phyloP scores from a whole-genome alignment of 2,113 vertebrate species.

The Labeo rohita region DNA sequence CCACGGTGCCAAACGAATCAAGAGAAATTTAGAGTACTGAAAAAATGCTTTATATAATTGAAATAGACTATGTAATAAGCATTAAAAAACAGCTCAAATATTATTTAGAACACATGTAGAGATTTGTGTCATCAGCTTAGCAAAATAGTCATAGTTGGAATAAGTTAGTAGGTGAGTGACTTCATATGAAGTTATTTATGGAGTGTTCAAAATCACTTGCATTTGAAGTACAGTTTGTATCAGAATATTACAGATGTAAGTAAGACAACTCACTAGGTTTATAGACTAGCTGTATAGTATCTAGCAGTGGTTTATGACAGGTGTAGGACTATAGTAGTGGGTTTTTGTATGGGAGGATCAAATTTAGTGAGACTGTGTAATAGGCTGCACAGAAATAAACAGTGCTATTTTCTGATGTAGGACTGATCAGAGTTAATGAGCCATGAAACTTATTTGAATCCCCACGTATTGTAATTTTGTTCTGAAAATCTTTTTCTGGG shows the following conservation, averaged over 20 bases:
- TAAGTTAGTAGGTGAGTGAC: not conserved
- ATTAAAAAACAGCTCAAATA: too few relatives aligned
- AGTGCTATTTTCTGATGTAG: not conserved
- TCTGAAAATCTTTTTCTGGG: conserved; percentile 3
- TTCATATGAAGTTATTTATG: not conserved
- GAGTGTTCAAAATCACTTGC: not conserved
- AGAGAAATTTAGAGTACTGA: not conserved
- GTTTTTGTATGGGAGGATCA: conserved; percentile 44
- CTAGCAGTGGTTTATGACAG: conserved; percentile 32
- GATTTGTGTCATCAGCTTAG: not conserved
- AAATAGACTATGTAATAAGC: too few relatives aligned
- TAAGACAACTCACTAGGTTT: not conserved
- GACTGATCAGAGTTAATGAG: conserved; percentile 17
- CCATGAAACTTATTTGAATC: conserved; percentile 31
- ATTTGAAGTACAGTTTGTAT: not conserved
- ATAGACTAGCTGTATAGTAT: not conserved
- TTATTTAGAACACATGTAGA: too few relatives aligned
- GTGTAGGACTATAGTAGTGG: not conserved
- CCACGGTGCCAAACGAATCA: not conserved
- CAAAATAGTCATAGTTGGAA: not conserved
- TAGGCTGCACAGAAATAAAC: conserved; percentile 53
- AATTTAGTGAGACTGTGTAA: conserved; percentile 39
- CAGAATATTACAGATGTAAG: not conserved
- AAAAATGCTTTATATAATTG: too few relatives aligned
- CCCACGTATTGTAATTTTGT: conserved; percentile 23